These are phyloP conservation scores for Solenodon paradoxus DNA, from an alignment of 2,113 vertebrate genomes.

Conservation along the genomic window DNA sequence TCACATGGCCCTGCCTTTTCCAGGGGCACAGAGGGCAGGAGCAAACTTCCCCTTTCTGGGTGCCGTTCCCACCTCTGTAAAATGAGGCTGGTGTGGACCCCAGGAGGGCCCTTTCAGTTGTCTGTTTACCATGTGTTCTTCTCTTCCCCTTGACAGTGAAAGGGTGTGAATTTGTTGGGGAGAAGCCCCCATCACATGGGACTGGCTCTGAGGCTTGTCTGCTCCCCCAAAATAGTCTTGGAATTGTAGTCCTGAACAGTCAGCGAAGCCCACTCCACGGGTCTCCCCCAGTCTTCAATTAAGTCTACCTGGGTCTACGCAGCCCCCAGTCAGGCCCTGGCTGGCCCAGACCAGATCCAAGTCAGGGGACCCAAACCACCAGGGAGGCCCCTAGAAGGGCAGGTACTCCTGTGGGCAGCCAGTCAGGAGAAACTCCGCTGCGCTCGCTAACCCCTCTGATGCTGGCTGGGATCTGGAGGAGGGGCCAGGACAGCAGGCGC, in stretches of 20 bases:
- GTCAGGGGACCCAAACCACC: background rate
- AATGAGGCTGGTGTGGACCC: background rate
- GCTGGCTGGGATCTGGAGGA: background rate
- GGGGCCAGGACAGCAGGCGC: background rate
- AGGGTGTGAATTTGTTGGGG: background rate
- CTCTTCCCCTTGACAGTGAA: background rate
- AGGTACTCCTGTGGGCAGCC: background rate
- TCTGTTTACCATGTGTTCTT: accelerated
- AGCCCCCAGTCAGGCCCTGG: background rate
- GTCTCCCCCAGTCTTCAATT: background rate
- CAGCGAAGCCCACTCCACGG: background rate
- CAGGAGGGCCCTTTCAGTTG: background rate
- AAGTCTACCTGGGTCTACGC: background rate
- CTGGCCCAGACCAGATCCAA: background rate
- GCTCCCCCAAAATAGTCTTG: background rate
- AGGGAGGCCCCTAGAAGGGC: background rate
- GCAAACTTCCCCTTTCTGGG: background rate
- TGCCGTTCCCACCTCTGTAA: background rate
- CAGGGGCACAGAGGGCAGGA: background rate
- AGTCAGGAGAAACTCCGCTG: background rate
- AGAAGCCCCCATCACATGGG: background rate
- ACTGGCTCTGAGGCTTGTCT: background rate
- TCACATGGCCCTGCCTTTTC: background rate
- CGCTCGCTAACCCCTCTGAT: background rate
- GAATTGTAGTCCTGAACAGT: background rate